These are phyloP conservation scores for Rhodeus uyekii DNA, from an alignment of 2,797 vertebrate genomes.

Conservation along the genomic window DNA sequence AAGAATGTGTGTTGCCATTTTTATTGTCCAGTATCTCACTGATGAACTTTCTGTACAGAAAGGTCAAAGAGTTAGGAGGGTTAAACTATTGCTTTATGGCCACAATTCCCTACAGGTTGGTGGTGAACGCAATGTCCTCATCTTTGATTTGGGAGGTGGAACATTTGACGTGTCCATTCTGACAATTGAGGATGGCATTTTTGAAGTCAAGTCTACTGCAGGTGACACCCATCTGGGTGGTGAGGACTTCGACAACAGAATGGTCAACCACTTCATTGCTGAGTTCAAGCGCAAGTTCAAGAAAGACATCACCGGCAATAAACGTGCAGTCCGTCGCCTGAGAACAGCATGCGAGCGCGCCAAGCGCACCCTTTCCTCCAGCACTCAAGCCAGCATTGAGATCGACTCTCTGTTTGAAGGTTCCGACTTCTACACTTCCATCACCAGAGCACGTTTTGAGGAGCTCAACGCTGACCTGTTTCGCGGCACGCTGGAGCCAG, in stretches of 20 bases:
- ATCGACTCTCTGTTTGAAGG: constrained; percentile 83
- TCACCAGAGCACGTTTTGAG: constrained; percentile 83
- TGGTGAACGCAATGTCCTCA: constrained; percentile 80
- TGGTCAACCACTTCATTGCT: constrained; percentile 82
- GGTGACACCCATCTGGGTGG: constrained; percentile 83
- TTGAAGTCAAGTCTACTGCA: constrained; percentile 83
- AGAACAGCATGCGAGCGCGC: constrained; percentile 83
- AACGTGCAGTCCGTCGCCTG: constrained; percentile 81
- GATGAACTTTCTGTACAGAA: background rate
- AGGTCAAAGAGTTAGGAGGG: background rate
- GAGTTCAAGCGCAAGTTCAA: constrained; percentile 86
- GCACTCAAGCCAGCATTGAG: constrained; percentile 84
- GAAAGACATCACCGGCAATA: constrained; percentile 81
- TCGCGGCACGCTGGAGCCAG: constrained; percentile 81
- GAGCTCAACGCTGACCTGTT: constrained; percentile 85
- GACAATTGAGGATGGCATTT: constrained; percentile 84
- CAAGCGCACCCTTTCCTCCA: constrained; percentile 83
- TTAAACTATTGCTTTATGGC: background rate
- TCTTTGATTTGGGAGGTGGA: constrained; percentile 83
- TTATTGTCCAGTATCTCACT: background rate
- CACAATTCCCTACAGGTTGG: constrained; percentile 69
- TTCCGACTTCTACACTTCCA: constrained; percentile 83
- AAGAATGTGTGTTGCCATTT: background rate
- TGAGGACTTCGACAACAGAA: constrained; percentile 84
- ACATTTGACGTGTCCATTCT: constrained; percentile 84